These are phyloP conservation scores for Acanthosoma haemorrhoidale DNA, from an alignment of 2,888 invertebrate species.

Conservation along the genomic window DNA sequence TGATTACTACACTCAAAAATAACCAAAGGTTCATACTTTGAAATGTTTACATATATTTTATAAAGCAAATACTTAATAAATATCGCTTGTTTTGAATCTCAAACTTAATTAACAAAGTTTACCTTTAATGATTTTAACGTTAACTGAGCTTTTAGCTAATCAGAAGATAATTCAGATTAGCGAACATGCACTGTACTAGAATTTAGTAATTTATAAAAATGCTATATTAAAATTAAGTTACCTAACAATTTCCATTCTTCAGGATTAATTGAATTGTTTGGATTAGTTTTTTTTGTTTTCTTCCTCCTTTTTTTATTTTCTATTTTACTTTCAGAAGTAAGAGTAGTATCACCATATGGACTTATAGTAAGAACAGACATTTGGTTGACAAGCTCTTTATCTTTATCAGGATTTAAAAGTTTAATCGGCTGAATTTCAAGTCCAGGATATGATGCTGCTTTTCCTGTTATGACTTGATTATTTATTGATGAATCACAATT, in stretches of 20 bases:
- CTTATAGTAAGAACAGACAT: constrained; percentile 36
- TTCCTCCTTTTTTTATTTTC: constrained; percentile 34
- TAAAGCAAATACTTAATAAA: too few relatives aligned
- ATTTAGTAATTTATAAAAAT: too few relatives aligned
- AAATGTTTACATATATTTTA: too few relatives aligned
- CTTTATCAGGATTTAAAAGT: constrained; percentile 11
- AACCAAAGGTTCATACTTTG: too few relatives aligned
- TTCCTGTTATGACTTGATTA: not conserved
- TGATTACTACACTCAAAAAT: too few relatives aligned
- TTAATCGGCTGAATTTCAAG: constrained; percentile 35
- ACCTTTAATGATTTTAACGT: too few relatives aligned
- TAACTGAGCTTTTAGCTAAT: too few relatives aligned
- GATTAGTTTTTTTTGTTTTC: constrained; percentile 29
- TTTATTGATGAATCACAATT: not conserved
- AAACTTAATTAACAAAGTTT: too few relatives aligned
- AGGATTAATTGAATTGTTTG: constrained; percentile 27
- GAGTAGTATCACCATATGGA: constrained; percentile 32
- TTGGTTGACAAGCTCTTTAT: constrained; percentile 29
- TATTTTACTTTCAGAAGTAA: not conserved
- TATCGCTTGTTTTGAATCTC: too few relatives aligned
- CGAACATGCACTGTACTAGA: too few relatives aligned
- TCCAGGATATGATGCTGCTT: constrained; percentile 32
- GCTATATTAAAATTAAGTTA: too few relatives aligned
- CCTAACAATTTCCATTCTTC: constrained; percentile 36
- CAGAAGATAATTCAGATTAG: too few relatives aligned